phyloP scores from a whole-genome alignment of 2,797 vertebrate species.

The Cossypha polioptera region DNA sequence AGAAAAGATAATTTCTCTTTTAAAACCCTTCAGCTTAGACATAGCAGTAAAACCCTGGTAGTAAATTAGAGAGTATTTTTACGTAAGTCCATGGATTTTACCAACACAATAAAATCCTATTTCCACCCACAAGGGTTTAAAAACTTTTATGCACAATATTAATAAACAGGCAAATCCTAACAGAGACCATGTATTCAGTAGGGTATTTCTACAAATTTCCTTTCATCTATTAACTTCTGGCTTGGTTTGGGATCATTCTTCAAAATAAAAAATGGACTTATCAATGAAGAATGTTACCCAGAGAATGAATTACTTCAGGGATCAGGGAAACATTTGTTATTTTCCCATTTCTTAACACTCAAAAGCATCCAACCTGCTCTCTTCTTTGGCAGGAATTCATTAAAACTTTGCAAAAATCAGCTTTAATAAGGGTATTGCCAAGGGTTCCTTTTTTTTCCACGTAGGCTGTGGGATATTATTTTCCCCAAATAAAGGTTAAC shows the following conservation, averaged over 20 bases:
- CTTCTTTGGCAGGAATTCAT: neutral
- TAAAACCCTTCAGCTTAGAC: neutral
- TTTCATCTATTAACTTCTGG: neutral
- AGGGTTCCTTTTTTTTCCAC: neutral
- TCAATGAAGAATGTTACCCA: neutral
- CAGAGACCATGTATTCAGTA: neutral
- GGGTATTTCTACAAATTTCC: neutral
- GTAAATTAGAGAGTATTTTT: constrained; percentile 33
- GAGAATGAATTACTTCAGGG: neutral
- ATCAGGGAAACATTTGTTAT: neutral
- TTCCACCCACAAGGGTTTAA: neutral
- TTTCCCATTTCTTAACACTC: neutral
- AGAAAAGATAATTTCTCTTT: neutral
- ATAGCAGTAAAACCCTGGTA: neutral
- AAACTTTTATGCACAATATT: neutral
- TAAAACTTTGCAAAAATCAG: neutral
- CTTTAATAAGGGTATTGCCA: neutral
- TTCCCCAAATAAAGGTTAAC: neutral
- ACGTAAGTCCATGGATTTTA: neutral
- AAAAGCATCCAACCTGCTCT: neutral
- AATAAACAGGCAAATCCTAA: neutral
- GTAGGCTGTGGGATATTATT: neutral
- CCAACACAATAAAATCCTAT: neutral
- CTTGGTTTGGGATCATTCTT: neutral
- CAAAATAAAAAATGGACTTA: neutral